Evolutionary conservation across 2,113 vertebrate genomes (phyloP).

Genomic region (Dromiciops gliroides): DNA sequence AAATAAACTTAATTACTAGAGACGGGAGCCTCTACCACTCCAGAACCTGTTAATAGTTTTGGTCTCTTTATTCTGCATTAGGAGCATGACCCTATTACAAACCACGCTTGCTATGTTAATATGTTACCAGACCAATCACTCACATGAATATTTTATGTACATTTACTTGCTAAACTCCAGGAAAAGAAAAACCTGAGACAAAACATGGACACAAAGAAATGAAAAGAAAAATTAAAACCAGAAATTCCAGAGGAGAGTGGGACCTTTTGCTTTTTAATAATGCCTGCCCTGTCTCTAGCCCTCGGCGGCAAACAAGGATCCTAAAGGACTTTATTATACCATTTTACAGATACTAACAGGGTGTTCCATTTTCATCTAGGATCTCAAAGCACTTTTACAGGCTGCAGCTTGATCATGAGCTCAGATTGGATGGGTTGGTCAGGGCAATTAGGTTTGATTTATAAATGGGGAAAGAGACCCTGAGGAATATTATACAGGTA

Average conservation of each 20-base stretch:
- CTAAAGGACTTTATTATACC: background rate
- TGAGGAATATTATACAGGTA: background rate
- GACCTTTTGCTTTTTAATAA: background rate
- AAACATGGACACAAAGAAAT: slow-evolving; percentile 17
- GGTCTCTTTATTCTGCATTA: background rate
- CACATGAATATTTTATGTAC: slow-evolving; percentile 14
- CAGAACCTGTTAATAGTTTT: background rate
- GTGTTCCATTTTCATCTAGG: background rate
- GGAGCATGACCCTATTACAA: fast-evolving
- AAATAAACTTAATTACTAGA: slow-evolving; percentile 27
- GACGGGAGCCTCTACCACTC: background rate
- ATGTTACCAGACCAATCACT: background rate
- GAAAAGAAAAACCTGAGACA: background rate
- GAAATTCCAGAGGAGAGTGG: background rate
- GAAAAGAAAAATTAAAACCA: background rate
- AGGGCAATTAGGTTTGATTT: background rate
- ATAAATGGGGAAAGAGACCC: background rate
- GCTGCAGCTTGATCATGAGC: background rate
- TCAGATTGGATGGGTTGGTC: background rate
- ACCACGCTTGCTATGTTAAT: background rate
- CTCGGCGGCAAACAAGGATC: background rate
- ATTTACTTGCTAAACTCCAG: slow-evolving; percentile 21
- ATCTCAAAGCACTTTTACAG: background rate
- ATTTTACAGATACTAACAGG: background rate
- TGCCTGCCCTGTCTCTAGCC: background rate